A percentile compares a stretch with the other conserved stretches of the same genome.
These are phyloP conservation scores for Leucopsar rothschildi DNA, from an alignment of 2,113 vertebrate species.

Conservation along the genomic window DNA sequence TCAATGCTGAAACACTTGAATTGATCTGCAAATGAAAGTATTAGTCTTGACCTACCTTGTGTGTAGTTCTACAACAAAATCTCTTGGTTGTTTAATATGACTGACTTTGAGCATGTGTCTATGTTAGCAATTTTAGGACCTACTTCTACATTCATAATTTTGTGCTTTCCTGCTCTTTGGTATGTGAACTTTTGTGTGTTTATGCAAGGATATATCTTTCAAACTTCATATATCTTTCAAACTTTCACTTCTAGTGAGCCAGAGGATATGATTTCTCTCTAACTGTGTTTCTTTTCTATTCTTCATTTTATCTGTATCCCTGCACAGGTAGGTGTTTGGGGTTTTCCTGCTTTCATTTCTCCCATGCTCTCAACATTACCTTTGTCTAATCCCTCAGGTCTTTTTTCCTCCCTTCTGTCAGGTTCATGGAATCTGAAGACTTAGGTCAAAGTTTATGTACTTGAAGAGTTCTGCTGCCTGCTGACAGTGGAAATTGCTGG, in stretches of 20 bases:
- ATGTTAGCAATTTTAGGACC: not conserved
- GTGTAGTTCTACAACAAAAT: not conserved
- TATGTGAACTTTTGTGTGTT: not conserved
- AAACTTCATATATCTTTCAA: not conserved
- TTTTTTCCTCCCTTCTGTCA: not conserved
- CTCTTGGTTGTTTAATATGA: not conserved
- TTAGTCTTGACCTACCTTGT: not conserved
- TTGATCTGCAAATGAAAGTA: not conserved
- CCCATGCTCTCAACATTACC: not conserved
- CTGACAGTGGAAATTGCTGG: slow-evolving; percentile 61
- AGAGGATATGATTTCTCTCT: not conserved
- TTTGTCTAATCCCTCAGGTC: not conserved
- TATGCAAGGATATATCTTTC: not conserved
- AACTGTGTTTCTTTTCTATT: not conserved
- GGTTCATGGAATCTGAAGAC: slow-evolving; percentile 11
- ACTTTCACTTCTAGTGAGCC: not conserved
- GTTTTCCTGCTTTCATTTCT: not conserved
- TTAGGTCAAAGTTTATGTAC: not conserved
- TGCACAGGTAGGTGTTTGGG: not conserved
- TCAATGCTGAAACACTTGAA: not conserved
- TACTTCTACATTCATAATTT: not conserved
- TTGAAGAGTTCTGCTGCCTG: slow-evolving; percentile 32
- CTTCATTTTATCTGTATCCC: not conserved
- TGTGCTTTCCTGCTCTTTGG: not conserved
- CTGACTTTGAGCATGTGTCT: not conserved